Evolutionary conservation across 30 jellyfish, hydroid and myxozoan genomes (phyloP), one percentile per base, ranked within the genome.

Genomic region (Calvadosia cruxmelitensis): DNA sequence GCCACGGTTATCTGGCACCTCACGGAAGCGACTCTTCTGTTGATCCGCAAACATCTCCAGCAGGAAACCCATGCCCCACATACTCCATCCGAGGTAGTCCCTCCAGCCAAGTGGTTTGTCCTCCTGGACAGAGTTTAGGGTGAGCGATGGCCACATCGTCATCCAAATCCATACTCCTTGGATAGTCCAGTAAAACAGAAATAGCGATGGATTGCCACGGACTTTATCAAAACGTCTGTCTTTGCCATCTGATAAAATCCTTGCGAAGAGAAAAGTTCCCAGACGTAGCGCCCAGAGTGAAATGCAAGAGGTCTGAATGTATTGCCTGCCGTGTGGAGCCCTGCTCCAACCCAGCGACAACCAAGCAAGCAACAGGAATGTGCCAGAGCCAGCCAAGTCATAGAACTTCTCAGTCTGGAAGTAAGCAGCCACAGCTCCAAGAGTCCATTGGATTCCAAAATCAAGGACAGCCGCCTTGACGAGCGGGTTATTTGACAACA

Each of bases 141-240:
- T 79, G 72, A 80, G 65, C n/a, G 94, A 65, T 29, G 96, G 96
- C 2, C 76, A 73, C 1, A 87, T 76, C 1, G 96, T 87, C 50
- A 77, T 36, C 88, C 92, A 87, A 33, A 87, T 74, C 96, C 96
- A 87, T 20, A 52, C 79, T 28, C 87, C 96, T 63, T 87, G 96
- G 31, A 87, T 72, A 10, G 94, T 87, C 96, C 96, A 87, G 61
- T 50, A 79, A n/a, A 78, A 68, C 53, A 80, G 70, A 67, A 87
- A 87, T 15, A 35, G 53, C 42, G 50, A 28, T 1, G 94, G 94
- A 27, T 63, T 87, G 69, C 70, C 82, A 48, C 92, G 63, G n/a
- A 78, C 92, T 20, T 87, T 81, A 69, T 86, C 75, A 77, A 87
- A 87, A 5, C 96, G 86, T 72, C 89, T 80, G 75, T 87, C 96